Evolutionary conservation across 64 coral and sea anemone genomes (phyloP).

Genomic region (Platygyra sinensis): DNA sequence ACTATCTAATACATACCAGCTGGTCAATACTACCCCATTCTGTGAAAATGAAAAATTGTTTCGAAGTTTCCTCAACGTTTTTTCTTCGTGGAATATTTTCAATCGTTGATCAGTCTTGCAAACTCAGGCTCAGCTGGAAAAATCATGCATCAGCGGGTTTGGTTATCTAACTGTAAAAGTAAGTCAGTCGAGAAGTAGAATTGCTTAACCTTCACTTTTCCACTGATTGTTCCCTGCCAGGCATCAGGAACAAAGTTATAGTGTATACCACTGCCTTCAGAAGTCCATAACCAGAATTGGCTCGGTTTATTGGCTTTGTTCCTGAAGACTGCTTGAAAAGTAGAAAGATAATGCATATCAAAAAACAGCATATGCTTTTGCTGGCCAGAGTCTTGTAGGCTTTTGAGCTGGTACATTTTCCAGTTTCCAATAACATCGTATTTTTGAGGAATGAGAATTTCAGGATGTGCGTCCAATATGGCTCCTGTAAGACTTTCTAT

Average conservation of each 20-base stretch:
- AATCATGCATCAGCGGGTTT: too few species aligned
- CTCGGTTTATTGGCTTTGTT: background rate
- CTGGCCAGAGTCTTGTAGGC: background rate
- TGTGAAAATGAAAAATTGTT: too few species aligned
- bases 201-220: conserved; percentile 11
- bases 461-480: conserved; percentile 11
- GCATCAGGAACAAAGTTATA: background rate
- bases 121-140: too few species aligned
- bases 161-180: too few species aligned
- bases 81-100: too few species aligned
- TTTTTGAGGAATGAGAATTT: conserved; percentile 19
- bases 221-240: background rate
- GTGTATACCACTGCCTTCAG: background rate
- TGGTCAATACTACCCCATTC: too few species aligned
- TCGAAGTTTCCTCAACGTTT: too few species aligned
- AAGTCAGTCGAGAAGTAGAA: background rate
- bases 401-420: background rate
- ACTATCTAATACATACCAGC: too few species aligned
- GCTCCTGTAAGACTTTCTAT: conserved; percentile 1
- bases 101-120: too few species aligned
- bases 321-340: conserved; percentile 12
- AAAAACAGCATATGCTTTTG: conserved; percentile 36
- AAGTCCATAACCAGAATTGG: conserved; percentile 49
- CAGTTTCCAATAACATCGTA: conserved; percentile 39
- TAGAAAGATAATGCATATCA: conserved; percentile 28